phyloP scores from a whole-genome alignment of 2,797 vertebrate species.

The Phalanger gymnotis region DNA sequence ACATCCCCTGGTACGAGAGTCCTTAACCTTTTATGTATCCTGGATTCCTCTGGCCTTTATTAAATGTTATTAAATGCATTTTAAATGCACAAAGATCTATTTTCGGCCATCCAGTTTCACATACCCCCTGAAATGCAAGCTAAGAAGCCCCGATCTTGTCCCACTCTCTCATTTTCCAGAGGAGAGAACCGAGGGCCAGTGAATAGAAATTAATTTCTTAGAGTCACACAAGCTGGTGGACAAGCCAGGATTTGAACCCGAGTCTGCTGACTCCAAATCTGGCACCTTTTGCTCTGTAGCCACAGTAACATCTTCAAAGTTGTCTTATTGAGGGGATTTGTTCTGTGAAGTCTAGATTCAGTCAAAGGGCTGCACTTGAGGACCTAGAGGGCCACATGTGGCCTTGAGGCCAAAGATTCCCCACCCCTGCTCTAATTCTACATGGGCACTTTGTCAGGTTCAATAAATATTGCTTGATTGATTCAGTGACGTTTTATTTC shows the following conservation, averaged over 20 bases:
- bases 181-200: background rate
- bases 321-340: too few relatives aligned
- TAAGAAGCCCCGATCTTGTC: background rate
- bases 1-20: background rate
- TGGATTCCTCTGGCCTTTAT: background rate
- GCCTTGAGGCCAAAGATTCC: too few relatives aligned
- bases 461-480: background rate
- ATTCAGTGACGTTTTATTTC: background rate
- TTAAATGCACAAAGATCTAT: background rate
- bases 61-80: background rate
- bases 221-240: background rate
- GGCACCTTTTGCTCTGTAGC: background rate
- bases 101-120: background rate
- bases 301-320: background rate
- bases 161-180: background rate
- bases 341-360: too few relatives aligned
- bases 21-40: background rate
- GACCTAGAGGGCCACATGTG: too few relatives aligned
- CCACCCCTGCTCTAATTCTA: background rate
- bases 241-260: background rate
- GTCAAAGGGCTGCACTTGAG: too few relatives aligned
- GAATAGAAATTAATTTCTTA: background rate
- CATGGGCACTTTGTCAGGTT: background rate
- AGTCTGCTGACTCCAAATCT: background rate
- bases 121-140: background rate